Evolutionary conservation across 2,888 invertebrate species (phyloP), one percentile per base, ranked within the genome.

Genomic region (Agrypnus murinus): DNA sequence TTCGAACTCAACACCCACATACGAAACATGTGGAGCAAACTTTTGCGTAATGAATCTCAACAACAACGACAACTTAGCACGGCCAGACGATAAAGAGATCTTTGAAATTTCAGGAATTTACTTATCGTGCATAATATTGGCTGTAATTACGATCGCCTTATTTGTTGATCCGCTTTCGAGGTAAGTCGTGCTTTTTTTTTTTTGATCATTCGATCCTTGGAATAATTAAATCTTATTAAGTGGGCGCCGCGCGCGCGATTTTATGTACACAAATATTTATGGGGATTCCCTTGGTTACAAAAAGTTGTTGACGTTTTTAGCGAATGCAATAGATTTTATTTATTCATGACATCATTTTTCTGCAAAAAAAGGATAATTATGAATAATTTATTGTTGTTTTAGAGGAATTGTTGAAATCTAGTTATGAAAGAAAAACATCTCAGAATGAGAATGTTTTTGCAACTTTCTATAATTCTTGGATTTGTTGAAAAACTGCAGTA

Each of bases 131-230:
- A 95, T 97, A 31, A 84, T 95, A 55, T 89, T 93, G 8, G 97
- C 97, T 1, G 94, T 96, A 1, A 87, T 94, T 71, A 92, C 98
- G 83, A 93, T 98, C 64, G 93, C 94, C 2, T 83, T 96, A 36
- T 91, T 97, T 74, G 92, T 99, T 59, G 98, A 98, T 87, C 96
- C 96, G 1, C 88, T 97, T 2, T 94, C 95, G 77, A 93, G 95
- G 92, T 95, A 86, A 85, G 71, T 34, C 2, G 1, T 40, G 3
- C 7, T 7, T n/a, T 25, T 17, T 46, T 10, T 53, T 53, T 53
- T 53, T n/a, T 1, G 9, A 53, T 14, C 12, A 32, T 10, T 12
- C 10, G 19, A 17, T 55, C 34, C 55, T 55, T 36, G 55, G 36
- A 55, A n/a, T n/a, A 15, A 34, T 55, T 34, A 55, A 12, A 53